Evolutionary conservation across 2,797 vertebrate species (phyloP).

Genomic region (Danio aesculapii): DNA sequence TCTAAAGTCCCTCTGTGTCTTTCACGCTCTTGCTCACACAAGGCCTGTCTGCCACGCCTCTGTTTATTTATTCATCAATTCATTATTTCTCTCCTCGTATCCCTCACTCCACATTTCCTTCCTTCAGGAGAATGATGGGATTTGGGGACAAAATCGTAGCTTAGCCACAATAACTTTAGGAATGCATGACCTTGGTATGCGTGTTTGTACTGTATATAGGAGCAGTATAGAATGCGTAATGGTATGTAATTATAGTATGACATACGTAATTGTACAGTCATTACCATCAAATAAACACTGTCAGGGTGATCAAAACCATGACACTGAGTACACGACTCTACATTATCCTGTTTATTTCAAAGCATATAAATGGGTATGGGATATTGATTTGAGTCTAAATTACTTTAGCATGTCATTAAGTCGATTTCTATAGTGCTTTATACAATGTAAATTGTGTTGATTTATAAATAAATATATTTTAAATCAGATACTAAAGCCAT

Average conservation of each 20-base stretch:
- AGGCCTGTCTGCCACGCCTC: conserved; percentile 41
- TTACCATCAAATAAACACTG: conserved; percentile 8
- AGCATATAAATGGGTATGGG: neutral
- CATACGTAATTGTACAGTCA: neutral
- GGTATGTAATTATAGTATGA: neutral
- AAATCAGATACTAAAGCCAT: too few species aligned
- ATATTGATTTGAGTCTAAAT: neutral
- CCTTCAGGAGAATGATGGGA: conserved; percentile 4
- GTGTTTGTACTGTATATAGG: neutral
- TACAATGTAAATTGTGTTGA: too few species aligned
- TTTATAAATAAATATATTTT: too few species aligned
- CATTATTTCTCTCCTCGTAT: conserved; percentile 57
- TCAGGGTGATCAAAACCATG: neutral
- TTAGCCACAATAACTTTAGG: conserved; percentile 18
- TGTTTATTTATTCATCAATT: conserved; percentile 67
- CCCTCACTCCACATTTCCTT: conserved; percentile 20
- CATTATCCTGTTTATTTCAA: neutral
- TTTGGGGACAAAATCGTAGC: conserved; percentile 5
- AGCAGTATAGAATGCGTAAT: neutral
- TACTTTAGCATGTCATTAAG: neutral
- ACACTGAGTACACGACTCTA: neutral
- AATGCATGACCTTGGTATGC: conserved; percentile 16
- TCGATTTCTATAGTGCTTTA: too few species aligned
- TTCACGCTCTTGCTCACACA: conserved; percentile 49
- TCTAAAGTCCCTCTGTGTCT: conserved; percentile 59